Base-by-base conservation (phyloP, 2,113 vertebrate genomes). In the Trematomus loennbergii region DNA sequence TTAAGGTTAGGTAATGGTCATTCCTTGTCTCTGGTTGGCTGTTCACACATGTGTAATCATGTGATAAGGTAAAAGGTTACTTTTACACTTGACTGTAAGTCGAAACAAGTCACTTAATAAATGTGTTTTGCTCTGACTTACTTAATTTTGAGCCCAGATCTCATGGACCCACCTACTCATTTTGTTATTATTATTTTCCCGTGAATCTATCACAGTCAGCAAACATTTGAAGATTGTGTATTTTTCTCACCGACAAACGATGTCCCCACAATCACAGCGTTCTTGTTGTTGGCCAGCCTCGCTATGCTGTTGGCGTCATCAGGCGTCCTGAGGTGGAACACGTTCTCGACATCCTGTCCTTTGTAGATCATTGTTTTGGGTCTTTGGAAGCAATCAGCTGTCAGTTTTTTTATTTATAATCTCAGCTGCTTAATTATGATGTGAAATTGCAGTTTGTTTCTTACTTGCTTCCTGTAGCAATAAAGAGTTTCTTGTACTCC, bases 401-500 rank as follows among this genome's bases (percentile, higher is more conserved):
- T 67, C 29, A 78, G 16, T 29, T 63, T 12, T 29, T 45, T 13
- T 0, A 72, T 66, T 33, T 11, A 53, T 12, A 8, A 63, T 63
- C 9, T 58, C 36, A 53, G n/a, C 58, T 75, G 12, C 6, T 55
- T 29, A 0, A 50, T 18, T 22, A 9, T 58, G 5, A 22, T 0
- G 2, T 40, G 29, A n/a, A 43, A 50, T 18, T 0, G 54, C 33
- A 20, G 13, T 22, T 60, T 62, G 4, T 75, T 12, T 70, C 95
- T 93, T 85, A 99, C 98, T 79, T 98, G 96, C 94, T 99, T 88
- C 98, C 98, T 4, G 98, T 97, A 0, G 97, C 98, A 86, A 99
- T 95, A 70, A 99, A 95, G 79, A 99, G 94, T 73, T 98, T 99
- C 91, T 95, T 98, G 88, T 98, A 99, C 79, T 99, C 98, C 96